Evolutionary conservation across 2,888 invertebrate species (phyloP), one percentile per base, ranked within the genome.

Genomic region (Zelleria hepariella): DNA sequence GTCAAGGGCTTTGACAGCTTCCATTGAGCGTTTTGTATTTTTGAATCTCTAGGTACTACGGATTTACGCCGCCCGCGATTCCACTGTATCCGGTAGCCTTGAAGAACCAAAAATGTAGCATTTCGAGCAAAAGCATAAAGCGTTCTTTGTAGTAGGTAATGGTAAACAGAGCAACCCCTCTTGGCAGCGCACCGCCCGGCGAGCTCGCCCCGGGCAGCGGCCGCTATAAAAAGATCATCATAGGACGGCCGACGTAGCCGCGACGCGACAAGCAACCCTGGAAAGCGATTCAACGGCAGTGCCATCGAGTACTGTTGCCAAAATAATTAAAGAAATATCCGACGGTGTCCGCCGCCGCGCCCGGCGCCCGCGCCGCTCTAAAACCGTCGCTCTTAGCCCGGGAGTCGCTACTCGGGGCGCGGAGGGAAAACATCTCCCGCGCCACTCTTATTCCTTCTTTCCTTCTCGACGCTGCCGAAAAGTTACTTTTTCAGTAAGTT

Each of bases 261-360:
- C 78, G 74, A 80, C 76, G 76, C 79, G 76, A 78, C 74, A 80
- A 76, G 80, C 86, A 87, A 88, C 89, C 89, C 88, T 88, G 89
- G 88, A 88, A 86, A 88, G 78, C 84, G 85, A 83, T 80, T 83
- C 84, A 62, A 62, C 62, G 81, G 76, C 87, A 83, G 82, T 86
- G 86, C 89, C 87, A 88, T 82, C 86, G 82, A 81, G 87, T 88
- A 87, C 89, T 90, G 90, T 91, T 93, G 93, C 93, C 93, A 93
- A 93, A 93, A 93, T 92, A 92, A 93, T 93, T 93, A 92, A 92
- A 91, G 92, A 91, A 92, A 92, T 91, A 91, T 90, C 90, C 89
- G 88, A 79, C 86, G 82, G 80, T 89, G 90, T 90, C 87, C 84
- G 92, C 90, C 90, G 90, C 87, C 81, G 90, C 90, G 89, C 90